A percentile compares a stretch with the other conserved stretches of the same genome.
phyloP scores from a whole-genome alignment of 2,888 invertebrate genomes.

The Alcis repandata region DNA sequence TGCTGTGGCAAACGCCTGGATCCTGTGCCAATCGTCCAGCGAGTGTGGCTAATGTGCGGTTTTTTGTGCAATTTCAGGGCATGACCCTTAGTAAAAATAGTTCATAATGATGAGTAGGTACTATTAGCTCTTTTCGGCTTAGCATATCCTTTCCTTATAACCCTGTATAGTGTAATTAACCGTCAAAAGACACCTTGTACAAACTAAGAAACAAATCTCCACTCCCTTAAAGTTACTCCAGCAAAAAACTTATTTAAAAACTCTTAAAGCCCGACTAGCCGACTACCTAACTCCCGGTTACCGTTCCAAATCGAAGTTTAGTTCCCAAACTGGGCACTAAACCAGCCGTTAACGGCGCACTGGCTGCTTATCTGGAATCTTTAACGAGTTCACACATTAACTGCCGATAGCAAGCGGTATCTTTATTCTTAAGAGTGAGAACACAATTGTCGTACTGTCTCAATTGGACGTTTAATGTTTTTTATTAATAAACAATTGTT shows the following conservation, averaged over 20 bases:
- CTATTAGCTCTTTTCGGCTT: no score
- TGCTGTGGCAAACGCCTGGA: no score
- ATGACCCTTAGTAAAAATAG: no score
- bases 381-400: conserved; percentile 42
- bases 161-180: no score
- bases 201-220: background rate
- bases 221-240: background rate
- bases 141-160: no score
- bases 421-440: conserved; percentile 24
- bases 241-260: conserved; percentile 15
- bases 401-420: conserved; percentile 31
- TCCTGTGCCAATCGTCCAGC: background rate
- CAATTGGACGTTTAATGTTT: no score
- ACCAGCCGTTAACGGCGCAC: conserved; percentile 27
- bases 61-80: no score
- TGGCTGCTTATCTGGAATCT: conserved; percentile 31
- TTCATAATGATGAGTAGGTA: no score
- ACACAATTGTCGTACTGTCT: no score
- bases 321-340: conserved; percentile 39
- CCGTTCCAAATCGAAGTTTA: conserved; percentile 32
- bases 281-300: conserved; percentile 13
- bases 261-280: background rate
- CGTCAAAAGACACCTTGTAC: background rate
- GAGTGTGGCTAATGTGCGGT: no score
- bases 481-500: no score